phyloP scores from a whole-genome alignment of 2,797 vertebrate genomes.

The Allobates femoralis region DNA sequence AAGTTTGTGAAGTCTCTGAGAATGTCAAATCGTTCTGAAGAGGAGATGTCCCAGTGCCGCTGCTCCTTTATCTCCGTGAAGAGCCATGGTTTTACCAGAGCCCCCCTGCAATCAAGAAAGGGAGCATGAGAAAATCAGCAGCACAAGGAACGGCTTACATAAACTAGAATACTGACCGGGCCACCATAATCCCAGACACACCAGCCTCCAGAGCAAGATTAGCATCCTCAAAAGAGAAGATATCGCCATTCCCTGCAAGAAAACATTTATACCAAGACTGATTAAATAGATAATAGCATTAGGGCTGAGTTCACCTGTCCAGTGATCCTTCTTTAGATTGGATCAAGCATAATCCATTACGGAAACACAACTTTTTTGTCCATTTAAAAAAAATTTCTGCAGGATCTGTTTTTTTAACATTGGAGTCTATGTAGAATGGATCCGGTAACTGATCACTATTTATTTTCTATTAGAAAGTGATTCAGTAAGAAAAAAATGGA shows the following conservation, averaged over 20 bases:
- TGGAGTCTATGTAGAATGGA: too few relatives aligned
- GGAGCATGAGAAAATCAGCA: background rate
- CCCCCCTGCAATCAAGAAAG: conserved; percentile 78
- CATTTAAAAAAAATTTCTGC: too few relatives aligned
- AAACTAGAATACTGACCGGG: conserved; percentile 76
- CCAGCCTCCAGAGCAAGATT: conserved; percentile 85
- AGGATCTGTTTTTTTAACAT: too few relatives aligned
- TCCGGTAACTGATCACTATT: too few relatives aligned
- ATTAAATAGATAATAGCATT: too few relatives aligned
- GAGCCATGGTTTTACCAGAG: conserved; percentile 95
- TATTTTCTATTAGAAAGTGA: too few relatives aligned
- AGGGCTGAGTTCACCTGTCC: too few relatives aligned
- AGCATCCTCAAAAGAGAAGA: conserved; percentile 92
- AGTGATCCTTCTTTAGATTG: too few relatives aligned
- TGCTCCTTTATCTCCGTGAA: conserved; percentile 97
- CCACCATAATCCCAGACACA: conserved; percentile 93
- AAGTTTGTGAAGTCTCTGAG: conserved; percentile 87
- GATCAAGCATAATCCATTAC: too few relatives aligned
- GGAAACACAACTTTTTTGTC: too few relatives aligned
- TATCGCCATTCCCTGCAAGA: conserved; percentile 89
- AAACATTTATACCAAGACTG: too few relatives aligned
- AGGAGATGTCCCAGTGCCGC: conserved; percentile 95
- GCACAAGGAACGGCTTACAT: background rate
- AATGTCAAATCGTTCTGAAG: conserved; percentile 85
- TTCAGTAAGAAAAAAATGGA: too few relatives aligned